Evolutionary conservation across 2,113 vertebrate species (phyloP).

Genomic region (Sciurus niger): DNA sequence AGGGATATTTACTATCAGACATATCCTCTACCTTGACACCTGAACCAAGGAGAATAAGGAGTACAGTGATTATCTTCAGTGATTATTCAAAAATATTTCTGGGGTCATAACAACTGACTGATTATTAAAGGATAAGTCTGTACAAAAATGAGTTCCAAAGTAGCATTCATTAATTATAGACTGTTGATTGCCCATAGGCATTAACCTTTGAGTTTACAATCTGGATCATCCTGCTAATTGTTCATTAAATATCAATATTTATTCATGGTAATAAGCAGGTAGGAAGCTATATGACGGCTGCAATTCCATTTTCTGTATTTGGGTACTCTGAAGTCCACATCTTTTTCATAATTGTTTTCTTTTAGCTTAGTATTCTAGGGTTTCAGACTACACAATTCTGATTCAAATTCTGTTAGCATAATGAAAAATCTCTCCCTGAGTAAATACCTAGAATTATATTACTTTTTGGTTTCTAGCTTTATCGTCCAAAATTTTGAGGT

Average conservation of each 20-base stretch:
- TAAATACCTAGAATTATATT: neutral
- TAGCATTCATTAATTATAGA: neutral
- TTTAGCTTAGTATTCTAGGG: neutral
- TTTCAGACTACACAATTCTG: neutral
- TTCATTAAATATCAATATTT: neutral
- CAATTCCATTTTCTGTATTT: neutral
- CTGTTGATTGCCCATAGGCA: neutral
- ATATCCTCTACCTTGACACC: neutral
- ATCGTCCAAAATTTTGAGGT: neutral
- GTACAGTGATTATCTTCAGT: neutral
- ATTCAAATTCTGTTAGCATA: neutral
- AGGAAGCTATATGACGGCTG: neutral
- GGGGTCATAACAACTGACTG: neutral
- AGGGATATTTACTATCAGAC: neutral
- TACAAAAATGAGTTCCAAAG: neutral
- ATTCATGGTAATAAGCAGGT: neutral
- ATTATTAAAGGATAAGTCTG: neutral
- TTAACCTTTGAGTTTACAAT: neutral
- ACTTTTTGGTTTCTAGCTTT: neutral
- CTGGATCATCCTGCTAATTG: constrained; percentile 2
- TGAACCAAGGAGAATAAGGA: neutral
- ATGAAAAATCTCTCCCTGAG: neutral
- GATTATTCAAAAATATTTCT: constrained; percentile 11
- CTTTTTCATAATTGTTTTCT: neutral
- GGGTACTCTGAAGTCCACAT: neutral